phyloP scores from a whole-genome alignment of 2,113 vertebrate species.

The Peromyscus californicus region DNA sequence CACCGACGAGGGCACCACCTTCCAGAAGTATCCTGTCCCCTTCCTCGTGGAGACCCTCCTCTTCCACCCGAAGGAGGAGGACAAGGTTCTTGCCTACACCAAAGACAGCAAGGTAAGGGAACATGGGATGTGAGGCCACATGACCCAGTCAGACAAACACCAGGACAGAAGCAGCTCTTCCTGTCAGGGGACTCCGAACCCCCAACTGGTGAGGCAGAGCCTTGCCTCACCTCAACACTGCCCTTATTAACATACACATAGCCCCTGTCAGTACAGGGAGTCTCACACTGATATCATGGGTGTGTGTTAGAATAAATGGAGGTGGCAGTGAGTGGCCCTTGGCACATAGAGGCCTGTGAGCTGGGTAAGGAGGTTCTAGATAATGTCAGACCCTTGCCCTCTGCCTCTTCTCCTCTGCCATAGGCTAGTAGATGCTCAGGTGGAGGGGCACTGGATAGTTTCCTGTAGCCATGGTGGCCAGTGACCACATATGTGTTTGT shows the following conservation, averaged over 20 bases:
- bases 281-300: too few species aligned
- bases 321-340: rapidly evolving
- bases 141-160: rapidly evolving
- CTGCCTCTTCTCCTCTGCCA: not conserved
- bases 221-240: rapidly evolving
- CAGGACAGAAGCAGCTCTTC: not conserved
- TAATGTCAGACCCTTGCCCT: rapidly evolving
- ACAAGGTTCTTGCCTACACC: slow-evolving; percentile 96
- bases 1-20: slow-evolving; percentile 95
- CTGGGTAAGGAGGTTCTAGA: rapidly evolving
- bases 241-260: rapidly evolving
- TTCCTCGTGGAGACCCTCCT: slow-evolving; percentile 94
- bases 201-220: rapidly evolving
- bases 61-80: slow-evolving; percentile 97
- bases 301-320: rapidly evolving
- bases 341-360: not conserved
- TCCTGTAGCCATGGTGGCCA: rapidly evolving
- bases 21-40: slow-evolving; percentile 92
- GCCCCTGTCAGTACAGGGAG: rapidly evolving
- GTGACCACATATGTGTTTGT: rapidly evolving
- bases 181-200: not conserved
- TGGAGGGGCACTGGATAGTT: rapidly evolving
- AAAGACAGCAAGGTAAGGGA: slow-evolving; percentile 92
- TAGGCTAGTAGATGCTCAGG: too few species aligned
- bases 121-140: rapidly evolving